Evolutionary conservation across 2,888 invertebrate genomes (phyloP), one percentile per base, ranked within the genome.

Genomic region (Eupithecia dodoneata): DNA sequence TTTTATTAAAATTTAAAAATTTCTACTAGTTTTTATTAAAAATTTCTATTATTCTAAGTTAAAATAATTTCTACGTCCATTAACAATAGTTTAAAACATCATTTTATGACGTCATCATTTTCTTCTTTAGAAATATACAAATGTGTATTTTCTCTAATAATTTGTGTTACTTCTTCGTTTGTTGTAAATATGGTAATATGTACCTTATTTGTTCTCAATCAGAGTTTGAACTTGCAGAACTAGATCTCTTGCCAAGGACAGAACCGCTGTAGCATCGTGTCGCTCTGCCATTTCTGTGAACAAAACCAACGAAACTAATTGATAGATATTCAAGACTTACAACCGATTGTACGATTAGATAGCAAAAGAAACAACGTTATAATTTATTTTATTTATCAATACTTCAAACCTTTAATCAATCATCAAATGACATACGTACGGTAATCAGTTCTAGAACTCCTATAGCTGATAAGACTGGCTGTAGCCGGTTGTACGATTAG

Each of bases 201-300:
- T 81, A 83, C 80, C 91, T 96, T 96, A 98, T 95, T 98, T 98
- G 93, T 98, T 98, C 92, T 98, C 98, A 81, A 99, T 98, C 79
- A 99, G 95, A 85, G 98, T 97, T 94, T 99, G 99, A 81, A 99
- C 96, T 94, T 98, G 98, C 78, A 97, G 95, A 10, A 99, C 98
- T 80, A 99, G 95, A 85, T 98, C 98, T 84, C 99, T 96, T 0
- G 99, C 98, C 80, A 99, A 95, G 81, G 97, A 96, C 76, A 99
- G 92, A 59, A 99, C 97, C 3, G 97, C 96, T 82, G 96, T 96
- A 4, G 98, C 98, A 89, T 99, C 97, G 91, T 99, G 99, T 80
- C 98, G 96, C 90, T 99, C 99, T 0, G 99, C 99, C 99, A 99
- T 99, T 97, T 99, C 99, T 99, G 95, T 96, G 96, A 82, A 72